Conservation (phyloP, 2,113 vertebrate species). For the Platysteira castanea region DNA sequence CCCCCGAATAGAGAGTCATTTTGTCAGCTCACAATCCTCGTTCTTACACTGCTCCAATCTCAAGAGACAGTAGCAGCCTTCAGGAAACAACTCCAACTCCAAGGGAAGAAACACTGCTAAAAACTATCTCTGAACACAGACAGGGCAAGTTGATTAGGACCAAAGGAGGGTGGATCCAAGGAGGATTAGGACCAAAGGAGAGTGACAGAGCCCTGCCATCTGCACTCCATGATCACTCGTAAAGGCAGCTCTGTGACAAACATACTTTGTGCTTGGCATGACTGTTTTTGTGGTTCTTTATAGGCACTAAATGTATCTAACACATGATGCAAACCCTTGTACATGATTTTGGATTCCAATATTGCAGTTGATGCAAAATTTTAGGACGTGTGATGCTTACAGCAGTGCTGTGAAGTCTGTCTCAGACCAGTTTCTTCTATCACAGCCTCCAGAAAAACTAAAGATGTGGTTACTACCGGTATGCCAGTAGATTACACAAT, state of each 20-base stretch:
- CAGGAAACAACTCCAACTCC: background rate
- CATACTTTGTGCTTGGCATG: background rate
- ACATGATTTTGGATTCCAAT: background rate
- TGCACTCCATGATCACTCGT: background rate
- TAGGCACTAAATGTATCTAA: background rate
- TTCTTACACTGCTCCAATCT: background rate
- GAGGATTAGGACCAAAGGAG: background rate
- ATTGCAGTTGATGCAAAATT: background rate
- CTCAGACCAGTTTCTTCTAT: background rate
- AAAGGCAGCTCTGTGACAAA: background rate
- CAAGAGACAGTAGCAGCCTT: background rate
- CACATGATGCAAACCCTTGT: background rate
- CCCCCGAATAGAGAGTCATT: background rate
- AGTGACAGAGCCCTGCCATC: background rate
- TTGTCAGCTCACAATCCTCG: background rate
- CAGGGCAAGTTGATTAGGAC: background rate
- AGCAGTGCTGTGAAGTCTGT: background rate
- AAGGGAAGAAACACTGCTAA: background rate
- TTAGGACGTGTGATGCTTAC: background rate
- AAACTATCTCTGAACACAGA: background rate
- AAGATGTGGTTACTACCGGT: background rate
- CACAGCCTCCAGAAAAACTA: background rate
- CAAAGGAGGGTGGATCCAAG: background rate
- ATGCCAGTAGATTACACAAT: background rate
- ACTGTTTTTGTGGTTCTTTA: background rate